phyloP scores from a whole-genome alignment of 1,140 invertebrate genomes.

The Zaprionus vittiger region DNA sequence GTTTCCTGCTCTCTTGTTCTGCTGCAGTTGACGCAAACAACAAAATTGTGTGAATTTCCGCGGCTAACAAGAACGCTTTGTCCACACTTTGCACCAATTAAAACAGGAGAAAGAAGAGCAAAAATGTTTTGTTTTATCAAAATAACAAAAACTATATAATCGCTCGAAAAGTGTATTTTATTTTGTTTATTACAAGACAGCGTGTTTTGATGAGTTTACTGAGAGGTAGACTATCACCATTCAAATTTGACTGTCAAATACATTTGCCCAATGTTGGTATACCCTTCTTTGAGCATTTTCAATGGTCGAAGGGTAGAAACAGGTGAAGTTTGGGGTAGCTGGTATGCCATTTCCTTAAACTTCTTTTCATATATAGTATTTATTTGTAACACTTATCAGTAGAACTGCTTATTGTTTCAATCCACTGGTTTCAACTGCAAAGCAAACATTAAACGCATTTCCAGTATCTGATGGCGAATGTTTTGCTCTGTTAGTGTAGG shows the following conservation, averaged over 20 bases:
- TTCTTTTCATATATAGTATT: background rate
- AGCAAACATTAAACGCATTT: background rate
- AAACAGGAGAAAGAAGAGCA: background rate
- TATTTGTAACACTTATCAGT: background rate
- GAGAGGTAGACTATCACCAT: no score
- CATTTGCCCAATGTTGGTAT: no score
- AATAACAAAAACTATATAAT: background rate
- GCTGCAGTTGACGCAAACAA: constrained; percentile 12
- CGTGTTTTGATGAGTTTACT: no score
- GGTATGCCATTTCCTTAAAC: no score
- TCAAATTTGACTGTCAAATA: no score
- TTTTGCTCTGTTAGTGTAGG: background rate
- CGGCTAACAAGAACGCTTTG: constrained; percentile 8
- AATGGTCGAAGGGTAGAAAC: no score
- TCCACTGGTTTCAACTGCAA: background rate
- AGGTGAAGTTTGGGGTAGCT: no score
- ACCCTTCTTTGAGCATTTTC: no score
- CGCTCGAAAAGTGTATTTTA: background rate
- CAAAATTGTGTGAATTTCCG: constrained; percentile 18
- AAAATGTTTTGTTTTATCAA: constrained; percentile 1
- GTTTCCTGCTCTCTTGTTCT: background rate
- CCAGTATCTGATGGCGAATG: background rate
- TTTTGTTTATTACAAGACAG: background rate
- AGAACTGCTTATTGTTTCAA: background rate
- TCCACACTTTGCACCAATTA: constrained; percentile 6